These are phyloP conservation scores for Tamandua tetradactyla DNA, from an alignment of 2,797 vertebrate species.

Conservation along the genomic window DNA sequence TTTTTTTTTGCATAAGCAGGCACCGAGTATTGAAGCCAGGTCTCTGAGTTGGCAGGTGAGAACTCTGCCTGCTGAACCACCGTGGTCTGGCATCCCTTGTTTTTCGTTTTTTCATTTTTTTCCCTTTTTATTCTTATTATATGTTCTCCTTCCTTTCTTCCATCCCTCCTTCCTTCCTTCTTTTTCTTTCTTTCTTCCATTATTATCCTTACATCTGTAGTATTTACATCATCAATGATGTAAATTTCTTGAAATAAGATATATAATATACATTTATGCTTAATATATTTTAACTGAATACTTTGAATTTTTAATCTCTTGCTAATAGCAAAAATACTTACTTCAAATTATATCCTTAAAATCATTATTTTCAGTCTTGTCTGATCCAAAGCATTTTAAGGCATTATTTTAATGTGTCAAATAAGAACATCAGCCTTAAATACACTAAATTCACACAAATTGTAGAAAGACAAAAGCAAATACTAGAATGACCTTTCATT, in stretches of 20 bases:
- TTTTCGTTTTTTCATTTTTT: too few species aligned
- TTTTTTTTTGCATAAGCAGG: too few species aligned
- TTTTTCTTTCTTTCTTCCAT: background rate
- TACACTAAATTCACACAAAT: background rate
- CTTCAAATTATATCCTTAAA: slow-evolving; percentile 1
- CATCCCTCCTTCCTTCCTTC: background rate
- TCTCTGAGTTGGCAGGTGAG: too few species aligned
- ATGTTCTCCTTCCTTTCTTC: background rate
- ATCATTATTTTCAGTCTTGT: background rate
- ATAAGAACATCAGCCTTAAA: background rate
- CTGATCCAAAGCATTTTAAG: background rate
- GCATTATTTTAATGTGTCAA: background rate
- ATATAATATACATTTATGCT: background rate
- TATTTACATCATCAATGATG: background rate
- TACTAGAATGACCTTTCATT: background rate
- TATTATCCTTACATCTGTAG: background rate
- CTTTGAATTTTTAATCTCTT: background rate
- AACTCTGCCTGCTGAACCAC: too few species aligned
- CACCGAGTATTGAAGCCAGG: too few species aligned
- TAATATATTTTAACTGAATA: background rate
- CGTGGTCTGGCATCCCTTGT: too few species aligned
- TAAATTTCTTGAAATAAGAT: too few species aligned
- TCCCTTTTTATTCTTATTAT: too few species aligned
- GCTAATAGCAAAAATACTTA: background rate
- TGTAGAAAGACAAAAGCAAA: background rate